Evolutionary conservation across 2,797 vertebrate genomes (phyloP).

Genomic region (Setipinna tenuifilis): DNA sequence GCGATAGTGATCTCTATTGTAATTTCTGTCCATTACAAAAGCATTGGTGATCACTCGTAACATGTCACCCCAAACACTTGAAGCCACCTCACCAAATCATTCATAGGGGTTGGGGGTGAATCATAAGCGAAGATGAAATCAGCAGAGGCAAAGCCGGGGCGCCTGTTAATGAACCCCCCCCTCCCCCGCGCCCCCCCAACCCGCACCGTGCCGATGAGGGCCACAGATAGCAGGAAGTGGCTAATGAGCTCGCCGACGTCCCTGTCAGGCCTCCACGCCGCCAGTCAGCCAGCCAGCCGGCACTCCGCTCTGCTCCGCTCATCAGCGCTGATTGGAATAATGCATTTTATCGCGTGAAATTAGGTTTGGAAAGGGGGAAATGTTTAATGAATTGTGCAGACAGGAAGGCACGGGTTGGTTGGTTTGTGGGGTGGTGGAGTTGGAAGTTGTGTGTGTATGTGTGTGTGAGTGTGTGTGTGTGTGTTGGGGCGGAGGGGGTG

Average conservation of each 20-base stretch:
- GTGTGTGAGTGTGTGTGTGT: too few species aligned
- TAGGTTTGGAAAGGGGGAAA: constrained; percentile 51
- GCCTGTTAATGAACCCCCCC: constrained; percentile 59
- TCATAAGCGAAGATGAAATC: constrained; percentile 58
- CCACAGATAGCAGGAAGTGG: constrained; percentile 54
- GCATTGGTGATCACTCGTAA: not conserved
- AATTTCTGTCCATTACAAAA: not conserved
- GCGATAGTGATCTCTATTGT: not conserved
- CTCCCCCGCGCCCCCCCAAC: constrained; percentile 57
- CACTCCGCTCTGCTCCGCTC: constrained; percentile 44
- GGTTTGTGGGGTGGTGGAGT: not conserved
- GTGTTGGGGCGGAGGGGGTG: not conserved
- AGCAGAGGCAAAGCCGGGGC: constrained; percentile 50
- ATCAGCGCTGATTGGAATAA: constrained; percentile 68
- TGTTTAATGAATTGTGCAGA: constrained; percentile 61
- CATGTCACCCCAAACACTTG: not conserved
- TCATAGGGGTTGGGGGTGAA: constrained; percentile 31
- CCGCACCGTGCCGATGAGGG: constrained; percentile 59
- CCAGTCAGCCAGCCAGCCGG: constrained; percentile 29
- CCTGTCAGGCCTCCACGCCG: constrained; percentile 37
- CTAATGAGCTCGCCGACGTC: constrained; percentile 53
- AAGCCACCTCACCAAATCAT: not conserved
- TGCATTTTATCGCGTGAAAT: constrained; percentile 71
- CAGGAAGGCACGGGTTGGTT: constrained; percentile 43
- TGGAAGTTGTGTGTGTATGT: not conserved